Conservation (phyloP, 2,888 invertebrate genomes). For the Asteroscopus sphinx region DNA sequence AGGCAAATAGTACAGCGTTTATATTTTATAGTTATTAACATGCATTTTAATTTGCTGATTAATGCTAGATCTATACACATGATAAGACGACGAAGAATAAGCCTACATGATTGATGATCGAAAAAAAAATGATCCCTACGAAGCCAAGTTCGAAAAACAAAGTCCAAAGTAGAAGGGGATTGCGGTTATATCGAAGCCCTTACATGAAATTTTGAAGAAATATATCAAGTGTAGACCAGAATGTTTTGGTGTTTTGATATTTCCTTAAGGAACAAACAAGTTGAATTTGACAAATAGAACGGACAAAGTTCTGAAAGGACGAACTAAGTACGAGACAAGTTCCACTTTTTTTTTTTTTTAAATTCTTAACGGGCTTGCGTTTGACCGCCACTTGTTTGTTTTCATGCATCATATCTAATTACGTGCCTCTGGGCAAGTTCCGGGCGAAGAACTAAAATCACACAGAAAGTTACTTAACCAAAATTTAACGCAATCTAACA, state of each 20-base stretch:
- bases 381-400: too few species aligned
- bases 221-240: constrained; percentile 17
- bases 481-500: constrained; percentile 20
- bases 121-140: constrained; percentile 44
- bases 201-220: constrained; percentile 25
- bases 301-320: constrained; percentile 19
- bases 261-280: constrained; percentile 30
- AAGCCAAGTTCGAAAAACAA: constrained; percentile 8
- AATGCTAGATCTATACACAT: constrained; percentile 59
- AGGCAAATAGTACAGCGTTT: constrained; percentile 49
- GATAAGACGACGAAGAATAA: constrained; percentile 56
- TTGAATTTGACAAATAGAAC: constrained; percentile 24
- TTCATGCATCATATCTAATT: constrained; percentile 35
- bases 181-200: constrained; percentile 12
- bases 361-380: too few species aligned
- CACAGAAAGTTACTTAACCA: constrained; percentile 24
- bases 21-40: constrained; percentile 50
- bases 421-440: constrained; percentile 12
- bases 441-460: constrained; percentile 10
- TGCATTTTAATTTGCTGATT: constrained; percentile 53
- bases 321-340: constrained; percentile 28
- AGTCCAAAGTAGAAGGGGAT: constrained; percentile 10
- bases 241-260: constrained; percentile 22
- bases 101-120: constrained; percentile 57
- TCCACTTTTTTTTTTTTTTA: too few species aligned